Evolutionary conservation across 2,888 invertebrate genomes (phyloP), one percentile per base, ranked within the genome.

Genomic region (Perizoma flavofasciatum): DNA sequence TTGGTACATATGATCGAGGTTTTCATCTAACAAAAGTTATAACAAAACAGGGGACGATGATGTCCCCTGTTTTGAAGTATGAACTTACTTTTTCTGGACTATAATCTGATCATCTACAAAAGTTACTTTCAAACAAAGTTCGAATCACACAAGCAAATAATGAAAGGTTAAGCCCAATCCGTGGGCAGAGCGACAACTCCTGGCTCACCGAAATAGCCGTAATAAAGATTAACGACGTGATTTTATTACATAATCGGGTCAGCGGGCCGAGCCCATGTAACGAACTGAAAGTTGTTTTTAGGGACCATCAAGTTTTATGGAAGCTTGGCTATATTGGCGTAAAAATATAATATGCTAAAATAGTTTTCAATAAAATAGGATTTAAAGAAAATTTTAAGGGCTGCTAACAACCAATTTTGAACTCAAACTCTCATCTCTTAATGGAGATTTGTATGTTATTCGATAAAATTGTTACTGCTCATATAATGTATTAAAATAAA

Each of bases 211-310:
- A 63, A 66, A 66, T 65, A 63, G 55, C 63, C 59, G 55, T 63
- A 62, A 65, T 69, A 69, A 65, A 69, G 67, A 69, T 67, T 67
- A 66, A 67, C 66, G 69, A 63, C 54, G 51, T 50, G 57, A 60
- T 65, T 67, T 69, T 67, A 69, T 63, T 65, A 62, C 65, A 52
- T 59, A 63, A 69, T 67, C 62, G 55, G 60, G 63, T 59, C 58
- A 55, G 34, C 57, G 59, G 37, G 37, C 54, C 48, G 41, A 57
- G 57, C 54, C 49, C 47, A 45, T 35, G 60, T 53, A 48, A 58
- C 59, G 61, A 58, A 56, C 63, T 58, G 49, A 59, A 62, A 55
- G 51, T 58, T 59, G 55, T 50, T 59, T 59, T 55, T 55, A 50
- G 49, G 49, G 37, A 49, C 49, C 53, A 59, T 59, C 49, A 59